phyloP scores from a whole-genome alignment of 1,140 invertebrate genomes.

The Zaprionus ghesquierei region DNA sequence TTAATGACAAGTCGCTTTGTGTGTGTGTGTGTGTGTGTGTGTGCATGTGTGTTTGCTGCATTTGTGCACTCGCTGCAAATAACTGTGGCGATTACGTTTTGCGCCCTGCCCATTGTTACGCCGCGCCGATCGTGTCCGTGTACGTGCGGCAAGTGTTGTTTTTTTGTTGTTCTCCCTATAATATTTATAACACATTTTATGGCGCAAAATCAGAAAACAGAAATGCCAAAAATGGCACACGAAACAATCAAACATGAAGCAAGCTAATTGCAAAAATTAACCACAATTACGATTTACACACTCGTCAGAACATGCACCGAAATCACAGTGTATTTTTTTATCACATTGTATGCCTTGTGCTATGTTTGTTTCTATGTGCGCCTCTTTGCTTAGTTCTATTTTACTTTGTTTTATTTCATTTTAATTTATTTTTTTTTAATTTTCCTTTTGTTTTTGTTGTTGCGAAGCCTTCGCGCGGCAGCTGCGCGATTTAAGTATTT shows the following conservation, averaged over 20 bases:
- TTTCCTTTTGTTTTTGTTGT: conserved; percentile 1
- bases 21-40: neutral
- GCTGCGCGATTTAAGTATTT: conserved; percentile 18
- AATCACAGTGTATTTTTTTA: neutral
- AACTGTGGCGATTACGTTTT: conserved; percentile 36
- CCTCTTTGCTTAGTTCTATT: neutral
- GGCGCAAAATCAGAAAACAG: conserved; percentile 38
- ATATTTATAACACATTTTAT: conserved; percentile 53
- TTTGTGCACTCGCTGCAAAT: conserved; percentile 36
- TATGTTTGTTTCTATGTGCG: neutral
- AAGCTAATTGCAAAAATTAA: conserved; percentile 7
- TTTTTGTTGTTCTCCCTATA: conserved; percentile 36
- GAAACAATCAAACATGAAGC: conserved; percentile 12
- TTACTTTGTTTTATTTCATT: conserved; percentile 29
- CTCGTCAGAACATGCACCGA: neutral
- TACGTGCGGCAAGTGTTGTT: conserved; percentile 54
- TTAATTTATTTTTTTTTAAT: conserved; percentile 9
- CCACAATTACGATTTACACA: conserved; percentile 24
- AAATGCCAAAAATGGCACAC: conserved; percentile 37
- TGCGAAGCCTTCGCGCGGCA: conserved; percentile 38
- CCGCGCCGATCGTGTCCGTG: conserved; percentile 28
- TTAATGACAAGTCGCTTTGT: conserved; percentile 6
- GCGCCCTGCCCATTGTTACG: conserved; percentile 16
- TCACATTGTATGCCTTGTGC: neutral
- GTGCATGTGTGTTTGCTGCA: conserved; percentile 27